phyloP scores from a whole-genome alignment of 2,113 vertebrate genomes.

The Pampusana beccarii region DNA sequence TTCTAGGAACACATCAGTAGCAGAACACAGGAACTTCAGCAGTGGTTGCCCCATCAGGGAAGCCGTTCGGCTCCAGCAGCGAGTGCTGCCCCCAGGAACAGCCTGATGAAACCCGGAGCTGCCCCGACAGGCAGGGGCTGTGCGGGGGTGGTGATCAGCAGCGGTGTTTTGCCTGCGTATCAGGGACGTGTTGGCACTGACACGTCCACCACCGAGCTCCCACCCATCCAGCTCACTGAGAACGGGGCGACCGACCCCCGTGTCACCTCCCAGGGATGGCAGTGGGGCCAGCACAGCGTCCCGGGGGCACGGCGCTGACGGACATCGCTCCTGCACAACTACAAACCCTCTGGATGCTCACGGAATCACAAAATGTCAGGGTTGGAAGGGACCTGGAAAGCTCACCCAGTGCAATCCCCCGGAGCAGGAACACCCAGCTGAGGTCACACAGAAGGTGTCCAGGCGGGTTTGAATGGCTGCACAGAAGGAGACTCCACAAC shows the following conservation, averaged over 20 bases:
- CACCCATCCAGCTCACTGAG: not conserved
- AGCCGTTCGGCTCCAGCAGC: not conserved
- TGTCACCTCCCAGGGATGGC: not conserved
- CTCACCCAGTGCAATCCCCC: too few relatives aligned
- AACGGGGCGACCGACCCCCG: not conserved
- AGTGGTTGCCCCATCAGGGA: rapidly evolving
- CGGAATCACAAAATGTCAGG: too few relatives aligned
- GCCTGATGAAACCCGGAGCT: not conserved
- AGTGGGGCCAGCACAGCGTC: not conserved
- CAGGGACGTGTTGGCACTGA: not conserved
- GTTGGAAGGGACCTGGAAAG: too few relatives aligned
- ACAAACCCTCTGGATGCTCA: too few relatives aligned
- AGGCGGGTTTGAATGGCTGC: too few relatives aligned
- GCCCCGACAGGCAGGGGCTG: rapidly evolving
- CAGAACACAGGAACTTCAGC: rapidly evolving
- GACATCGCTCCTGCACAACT: rapidly evolving
- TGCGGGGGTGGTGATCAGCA: not conserved
- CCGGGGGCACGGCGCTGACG: too few relatives aligned
- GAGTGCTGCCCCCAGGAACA: not conserved
- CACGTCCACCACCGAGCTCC: rapidly evolving
- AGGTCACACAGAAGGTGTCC: too few relatives aligned
- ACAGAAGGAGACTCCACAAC: too few relatives aligned
- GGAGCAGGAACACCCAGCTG: too few relatives aligned
- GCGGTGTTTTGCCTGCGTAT: rapidly evolving
- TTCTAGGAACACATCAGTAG: not conserved